phyloP scores from a whole-genome alignment of 2,888 invertebrate genomes.

The Fabriciana adippe region DNA sequence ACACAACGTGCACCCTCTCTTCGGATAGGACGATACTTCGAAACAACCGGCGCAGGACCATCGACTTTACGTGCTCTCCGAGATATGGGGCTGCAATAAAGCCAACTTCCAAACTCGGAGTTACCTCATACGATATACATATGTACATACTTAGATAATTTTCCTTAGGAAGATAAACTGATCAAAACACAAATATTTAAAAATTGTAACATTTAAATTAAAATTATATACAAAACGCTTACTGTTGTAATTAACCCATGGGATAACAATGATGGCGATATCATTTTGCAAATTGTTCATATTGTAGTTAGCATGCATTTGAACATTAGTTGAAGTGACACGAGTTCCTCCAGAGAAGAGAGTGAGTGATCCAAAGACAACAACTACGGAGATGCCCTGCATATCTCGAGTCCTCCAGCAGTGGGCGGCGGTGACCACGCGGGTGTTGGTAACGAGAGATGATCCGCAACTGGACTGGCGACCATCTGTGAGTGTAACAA shows the following conservation, averaged over 20 bases:
- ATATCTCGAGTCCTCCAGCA: conserved; percentile 51
- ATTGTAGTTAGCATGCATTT: conserved; percentile 20
- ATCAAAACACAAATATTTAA: too few relatives aligned
- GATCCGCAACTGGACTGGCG: conserved; percentile 50
- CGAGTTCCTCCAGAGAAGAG: conserved; percentile 38
- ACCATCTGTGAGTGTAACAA: too few relatives aligned
- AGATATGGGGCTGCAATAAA: too few relatives aligned
- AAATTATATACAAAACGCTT: too few relatives aligned
- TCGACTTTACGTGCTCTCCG: conserved; percentile 1
- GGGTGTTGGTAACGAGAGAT: conserved; percentile 53
- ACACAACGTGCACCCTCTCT: too few relatives aligned
- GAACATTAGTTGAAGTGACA: conserved; percentile 30
- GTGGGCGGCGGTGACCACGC: conserved; percentile 51
- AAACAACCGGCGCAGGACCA: too few relatives aligned
- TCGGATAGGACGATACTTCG: too few relatives aligned
- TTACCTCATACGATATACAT: too few relatives aligned
- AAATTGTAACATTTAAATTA: too few relatives aligned
- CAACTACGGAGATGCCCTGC: conserved; percentile 31
- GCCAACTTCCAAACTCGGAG: too few relatives aligned
- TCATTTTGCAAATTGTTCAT: conserved; percentile 33
- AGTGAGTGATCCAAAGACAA: conserved; percentile 35
- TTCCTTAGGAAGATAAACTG: too few relatives aligned
- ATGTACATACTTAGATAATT: too few relatives aligned
- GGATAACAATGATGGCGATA: conserved; percentile 49
- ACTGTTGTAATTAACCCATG: conserved; percentile 46